Base-by-base conservation (phyloP, 2,797 vertebrate species). In the Australoheros facetus region DNA sequence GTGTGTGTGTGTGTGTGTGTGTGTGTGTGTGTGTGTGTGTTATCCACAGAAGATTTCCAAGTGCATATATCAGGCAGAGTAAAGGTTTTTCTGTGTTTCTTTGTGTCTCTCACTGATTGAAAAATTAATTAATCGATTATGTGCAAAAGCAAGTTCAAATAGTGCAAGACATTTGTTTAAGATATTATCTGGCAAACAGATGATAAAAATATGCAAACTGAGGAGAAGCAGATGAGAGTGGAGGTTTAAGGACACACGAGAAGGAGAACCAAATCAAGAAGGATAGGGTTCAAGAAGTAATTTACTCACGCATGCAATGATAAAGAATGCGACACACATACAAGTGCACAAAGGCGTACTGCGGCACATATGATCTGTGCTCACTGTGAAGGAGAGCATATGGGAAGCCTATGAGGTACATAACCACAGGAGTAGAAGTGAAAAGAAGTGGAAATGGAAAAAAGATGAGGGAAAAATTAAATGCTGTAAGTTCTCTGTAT, bases 381-480 rank as follows among this genome's bases (percentile, higher is more conserved):
- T 45, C 74, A 73, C 13, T 34, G 75, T 32, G 4, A 70, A 84
- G 53, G 87, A 71, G 87, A 88, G 83, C 76, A 23, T 73, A 79
- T 75, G 77, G 82, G 77, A 82, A 71, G 70, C 73, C 54, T 42
- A 71, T 79, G 77, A 72, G 13, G 30, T 69, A 56, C 26, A 79
- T 59, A 60, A 53, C 48, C 72, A 70, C 42, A 74, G 80, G 56
- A 83, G 62, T 51, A 53, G 30, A 77, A 53, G 54, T 28, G 26
- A 69, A 71, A 53, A 56, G 23, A 17, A 48, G 72, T 69, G 59
- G n/a, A 58, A 26, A 39, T 26, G 45, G 8, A 5, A 16, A 6
- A 66, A 56, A 51, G 14, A 12, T 16, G 39, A 64, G 60, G 23
- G 5, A 17, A 28, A 66, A 23, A 0, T n/a, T 69, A 69, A 69